phyloP scores from a whole-genome alignment of 92 coral and sea anemone species.

The Ricordea florida region DNA sequence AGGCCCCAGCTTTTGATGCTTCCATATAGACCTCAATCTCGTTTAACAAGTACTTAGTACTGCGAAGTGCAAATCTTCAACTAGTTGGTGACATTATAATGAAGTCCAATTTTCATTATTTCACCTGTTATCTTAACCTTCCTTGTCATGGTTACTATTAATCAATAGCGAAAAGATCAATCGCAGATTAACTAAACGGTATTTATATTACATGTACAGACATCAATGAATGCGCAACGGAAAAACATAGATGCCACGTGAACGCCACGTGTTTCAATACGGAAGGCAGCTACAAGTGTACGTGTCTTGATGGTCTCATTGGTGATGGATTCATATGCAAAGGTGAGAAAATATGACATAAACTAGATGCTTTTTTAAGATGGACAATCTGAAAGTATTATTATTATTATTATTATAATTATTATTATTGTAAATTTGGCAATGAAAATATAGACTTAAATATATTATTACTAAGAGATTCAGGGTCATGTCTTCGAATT shows the following conservation, averaged over 20 bases:
- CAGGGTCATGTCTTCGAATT: no score
- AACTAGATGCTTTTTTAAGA: no score
- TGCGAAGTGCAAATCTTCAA: no score
- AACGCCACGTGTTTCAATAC: slow-evolving; percentile 1
- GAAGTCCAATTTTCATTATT: no score
- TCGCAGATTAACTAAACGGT: background rate
- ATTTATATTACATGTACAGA: background rate
- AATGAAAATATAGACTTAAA: background rate
- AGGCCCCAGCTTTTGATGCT: no score
- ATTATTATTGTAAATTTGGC: background rate
- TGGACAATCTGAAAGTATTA: background rate
- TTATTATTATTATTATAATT: background rate
- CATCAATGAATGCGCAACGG: background rate
- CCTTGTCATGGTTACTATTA: no score
- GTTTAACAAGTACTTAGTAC: no score
- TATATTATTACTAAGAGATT: background rate
- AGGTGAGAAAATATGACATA: background rate
- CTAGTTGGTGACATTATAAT: no score
- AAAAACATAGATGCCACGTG: background rate
- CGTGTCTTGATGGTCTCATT: background rate
- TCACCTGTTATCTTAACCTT: no score
- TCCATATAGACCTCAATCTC: no score
- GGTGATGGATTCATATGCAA: background rate
- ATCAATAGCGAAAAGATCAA: no score
- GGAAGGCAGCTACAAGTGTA: background rate